Evolutionary conservation across 2,888 invertebrate genomes (phyloP), one percentile per base, ranked within the genome.

Genomic region (Papilio elwesi): DNA sequence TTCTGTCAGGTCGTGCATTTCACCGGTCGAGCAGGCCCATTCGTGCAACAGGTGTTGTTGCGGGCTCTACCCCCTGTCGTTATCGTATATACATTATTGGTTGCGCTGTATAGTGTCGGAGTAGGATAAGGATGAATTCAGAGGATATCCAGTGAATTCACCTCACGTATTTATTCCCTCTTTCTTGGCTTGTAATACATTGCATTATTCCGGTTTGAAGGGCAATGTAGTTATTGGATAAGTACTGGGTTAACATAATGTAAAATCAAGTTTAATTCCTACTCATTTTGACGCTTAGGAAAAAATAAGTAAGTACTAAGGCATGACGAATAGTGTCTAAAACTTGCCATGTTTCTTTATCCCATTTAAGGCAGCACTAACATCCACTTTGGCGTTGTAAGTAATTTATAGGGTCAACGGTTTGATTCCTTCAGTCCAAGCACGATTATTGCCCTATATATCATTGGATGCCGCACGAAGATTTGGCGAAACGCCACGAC

Each of bases 401-500:
- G 57, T 68, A 48, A 59, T 62, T 49, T 62, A 59, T 68, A 62
- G 9, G 59, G 68, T 68, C 59, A 62, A 49, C 13, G 68, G 36
- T 51, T 62, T 62, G 68, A 49, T 68, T 70, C 51, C 26, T 70
- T 53, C 63, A 64, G 63, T 70, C 62, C 63, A 47, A 64, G 36
- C 69, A 62, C 70, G 66, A 55, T 38, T 59, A 63, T 65, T 49
- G 38, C n/a, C 16, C 8, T 57, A 51, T 71, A 71, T 66, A 51
- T 71, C 57, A 66, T 51, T 15, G 57, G 48, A 36, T 52, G 7
- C 16, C 38, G 16, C 9, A 6, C 26, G 8, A 59, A 16, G 63
- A 63, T 63, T 71, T 71, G 71, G 71, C 65, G n/a, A 10, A 49
- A 38, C n/a, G 65, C 71, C 71, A 71, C 63, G 47, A 47, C 49